phyloP scores from a whole-genome alignment of 2,797 vertebrate species.

The Hybognathus amarus region DNA sequence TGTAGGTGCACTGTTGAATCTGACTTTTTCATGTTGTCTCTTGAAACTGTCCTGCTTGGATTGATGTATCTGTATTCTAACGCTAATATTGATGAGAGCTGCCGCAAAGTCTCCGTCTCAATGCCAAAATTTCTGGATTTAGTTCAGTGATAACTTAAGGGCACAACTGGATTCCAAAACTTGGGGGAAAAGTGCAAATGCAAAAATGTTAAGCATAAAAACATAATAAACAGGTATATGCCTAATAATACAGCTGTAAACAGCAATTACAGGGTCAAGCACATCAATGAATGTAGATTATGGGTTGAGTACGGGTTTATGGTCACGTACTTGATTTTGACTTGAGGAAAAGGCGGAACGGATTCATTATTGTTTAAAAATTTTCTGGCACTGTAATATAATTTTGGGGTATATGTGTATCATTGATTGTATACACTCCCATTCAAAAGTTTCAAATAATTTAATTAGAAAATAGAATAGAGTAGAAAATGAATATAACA shows the following conservation, averaged over 20 bases:
- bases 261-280: not conserved
- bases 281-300: not conserved
- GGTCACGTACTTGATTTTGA: not conserved
- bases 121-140: not conserved
- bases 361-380: not conserved
- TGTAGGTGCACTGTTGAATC: not conserved
- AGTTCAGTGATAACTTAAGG: not conserved
- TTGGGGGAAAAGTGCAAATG: not conserved
- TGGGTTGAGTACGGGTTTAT: not conserved
- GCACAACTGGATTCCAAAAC: not conserved
- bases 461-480: no score
- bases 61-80: not conserved
- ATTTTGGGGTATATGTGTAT: not conserved
- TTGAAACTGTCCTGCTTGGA: constrained; percentile 5
- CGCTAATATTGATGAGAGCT: not conserved
- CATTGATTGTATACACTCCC: no score
- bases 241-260: constrained; percentile 9
- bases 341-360: not conserved
- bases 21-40: not conserved
- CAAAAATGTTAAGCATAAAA: constrained; percentile 3
- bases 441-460: no score
- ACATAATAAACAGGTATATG: not conserved
- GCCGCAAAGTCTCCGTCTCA: not conserved
- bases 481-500: not conserved
- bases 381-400: not conserved